phyloP scores from a whole-genome alignment of 2,888 invertebrate genomes.

The Lordiphosa fenestrarum region DNA sequence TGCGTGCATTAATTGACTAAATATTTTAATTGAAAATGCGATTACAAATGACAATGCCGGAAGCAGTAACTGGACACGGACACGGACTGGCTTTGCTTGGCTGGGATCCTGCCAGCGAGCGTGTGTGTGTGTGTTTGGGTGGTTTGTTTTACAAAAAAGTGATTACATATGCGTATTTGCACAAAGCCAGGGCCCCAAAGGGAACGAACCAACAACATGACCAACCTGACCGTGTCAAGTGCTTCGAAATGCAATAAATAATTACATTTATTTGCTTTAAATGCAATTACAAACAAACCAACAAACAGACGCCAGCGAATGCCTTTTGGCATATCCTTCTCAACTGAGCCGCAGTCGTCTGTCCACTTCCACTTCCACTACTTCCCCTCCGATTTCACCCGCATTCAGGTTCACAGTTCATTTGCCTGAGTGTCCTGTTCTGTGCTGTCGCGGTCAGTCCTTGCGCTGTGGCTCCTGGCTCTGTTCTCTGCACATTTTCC shows the following conservation, averaged over 20 bases:
- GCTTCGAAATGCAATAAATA: conserved; percentile 68
- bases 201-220: conserved; percentile 5
- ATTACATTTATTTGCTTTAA: conserved; percentile 71
- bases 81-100: neutral
- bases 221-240: conserved; percentile 35
- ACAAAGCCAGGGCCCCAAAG: conserved; percentile 23
- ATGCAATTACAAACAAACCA: conserved; percentile 65
- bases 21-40: conserved; percentile 66
- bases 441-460: conserved; percentile 11
- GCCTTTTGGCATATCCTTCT: conserved; percentile 49
- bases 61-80: neutral
- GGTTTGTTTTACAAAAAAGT: conserved; percentile 35
- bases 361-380: conserved; percentile 23
- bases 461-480: neutral
- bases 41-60: conserved; percentile 53
- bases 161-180: conserved; percentile 52
- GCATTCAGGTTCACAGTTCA: conserved; percentile 58
- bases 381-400: conserved; percentile 9
- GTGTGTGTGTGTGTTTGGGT: neutral
- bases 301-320: conserved; percentile 29
- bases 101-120: too few species aligned
- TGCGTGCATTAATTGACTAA: conserved; percentile 61
- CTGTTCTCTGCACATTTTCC: conserved; percentile 48
- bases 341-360: conserved; percentile 11
- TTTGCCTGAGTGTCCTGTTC: conserved; percentile 45